These are phyloP conservation scores for Andrena praecox DNA, from an alignment of 2,888 invertebrate genomes.

Conservation along the genomic window DNA sequence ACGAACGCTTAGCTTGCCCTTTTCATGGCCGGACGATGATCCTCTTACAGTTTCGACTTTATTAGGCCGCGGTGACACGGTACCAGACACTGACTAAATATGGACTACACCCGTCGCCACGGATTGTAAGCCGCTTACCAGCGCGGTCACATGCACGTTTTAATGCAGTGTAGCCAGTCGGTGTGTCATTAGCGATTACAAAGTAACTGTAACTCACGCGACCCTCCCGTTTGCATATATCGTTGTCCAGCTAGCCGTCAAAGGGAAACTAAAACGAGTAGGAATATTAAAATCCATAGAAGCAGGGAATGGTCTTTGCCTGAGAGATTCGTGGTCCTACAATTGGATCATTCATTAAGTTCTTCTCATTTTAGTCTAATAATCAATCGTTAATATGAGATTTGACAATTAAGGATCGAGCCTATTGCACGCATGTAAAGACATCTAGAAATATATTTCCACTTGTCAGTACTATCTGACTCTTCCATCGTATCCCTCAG, in stretches of 20 bases:
- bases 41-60: conserved; percentile 78
- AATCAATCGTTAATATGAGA: too few relatives aligned
- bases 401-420: too few relatives aligned
- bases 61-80: conserved; percentile 69
- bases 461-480: too few relatives aligned
- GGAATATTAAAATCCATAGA: conserved; percentile 1
- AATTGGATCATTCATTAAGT: not conserved
- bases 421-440: too few relatives aligned
- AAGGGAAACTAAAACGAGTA: conserved; percentile 12
- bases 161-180: conserved; percentile 63
- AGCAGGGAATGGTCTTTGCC: not conserved
- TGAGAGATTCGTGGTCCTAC: not conserved
- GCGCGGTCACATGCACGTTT: conserved; percentile 65
- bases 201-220: conserved; percentile 59
- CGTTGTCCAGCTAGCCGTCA: not conserved
- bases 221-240: not conserved
- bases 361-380: too few relatives aligned
- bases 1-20: conserved; percentile 61
- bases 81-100: conserved; percentile 70
- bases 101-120: conserved; percentile 57
- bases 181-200: conserved; percentile 69
- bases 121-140: conserved; percentile 72
- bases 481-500: too few relatives aligned
- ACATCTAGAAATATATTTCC: too few relatives aligned
- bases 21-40: conserved; percentile 68